Evolutionary conservation across 2,113 vertebrate genomes (phyloP).

Genomic region (Epinephelus lanceolatus): DNA sequence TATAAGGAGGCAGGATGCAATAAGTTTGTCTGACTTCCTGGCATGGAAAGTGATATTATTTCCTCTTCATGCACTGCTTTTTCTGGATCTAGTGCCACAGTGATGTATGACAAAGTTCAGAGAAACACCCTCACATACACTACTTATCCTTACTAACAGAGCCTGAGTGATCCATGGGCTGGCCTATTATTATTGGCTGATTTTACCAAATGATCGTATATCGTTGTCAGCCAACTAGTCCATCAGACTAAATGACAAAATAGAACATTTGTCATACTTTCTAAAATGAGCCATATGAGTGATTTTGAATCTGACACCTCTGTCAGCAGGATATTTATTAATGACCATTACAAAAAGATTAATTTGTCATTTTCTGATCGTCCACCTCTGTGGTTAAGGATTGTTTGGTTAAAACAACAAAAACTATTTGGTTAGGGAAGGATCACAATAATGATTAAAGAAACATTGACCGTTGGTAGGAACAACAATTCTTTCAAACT

Average conservation of each 20-base stretch:
- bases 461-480: too few relatives aligned
- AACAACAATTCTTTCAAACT: too few relatives aligned
- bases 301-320: too few relatives aligned
- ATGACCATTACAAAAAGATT: neutral
- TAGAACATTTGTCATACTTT: neutral
- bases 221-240: neutral
- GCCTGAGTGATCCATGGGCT: neutral
- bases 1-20: constrained; percentile 17
- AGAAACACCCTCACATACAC: neutral
- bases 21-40: constrained; percentile 10
- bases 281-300: too few relatives aligned
- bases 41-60: constrained; percentile 5
- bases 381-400: too few relatives aligned
- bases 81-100: neutral
- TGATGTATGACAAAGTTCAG: neutral
- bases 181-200: neutral
- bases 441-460: too few relatives aligned
- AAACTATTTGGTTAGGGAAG: too few relatives aligned
- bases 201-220: neutral
- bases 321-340: neutral
- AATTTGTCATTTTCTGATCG: too few relatives aligned
- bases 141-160: neutral
- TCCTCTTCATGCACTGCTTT: neutral
- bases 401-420: too few relatives aligned
- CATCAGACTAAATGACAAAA: neutral